A percentile compares a stretch with the other conserved stretches of the same genome.
Evolutionary conservation across 1,140 invertebrate species (phyloP).

Genomic region (Diprion similis): DNA sequence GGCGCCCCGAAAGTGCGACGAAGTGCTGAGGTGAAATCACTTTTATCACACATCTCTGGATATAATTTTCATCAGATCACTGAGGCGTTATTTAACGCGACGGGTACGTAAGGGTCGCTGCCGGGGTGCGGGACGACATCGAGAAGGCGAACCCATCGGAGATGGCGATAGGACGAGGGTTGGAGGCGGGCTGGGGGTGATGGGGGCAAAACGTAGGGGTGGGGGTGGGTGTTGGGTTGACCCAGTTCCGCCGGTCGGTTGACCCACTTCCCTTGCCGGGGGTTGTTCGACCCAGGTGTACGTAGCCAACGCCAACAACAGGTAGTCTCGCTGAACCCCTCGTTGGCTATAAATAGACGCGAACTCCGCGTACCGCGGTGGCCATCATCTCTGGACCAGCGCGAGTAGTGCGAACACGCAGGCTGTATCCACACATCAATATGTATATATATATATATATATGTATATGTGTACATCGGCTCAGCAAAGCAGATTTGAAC

Average conservation of each 20-base stretch:
- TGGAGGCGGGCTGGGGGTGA: too few species aligned
- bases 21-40: too few species aligned
- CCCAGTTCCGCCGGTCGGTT: neutral
- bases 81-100: neutral
- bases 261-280: slow-evolving; percentile 2
- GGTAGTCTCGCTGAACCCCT: slow-evolving; percentile 4
- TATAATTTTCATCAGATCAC: neutral
- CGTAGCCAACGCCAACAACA: neutral
- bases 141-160: neutral
- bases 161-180: neutral
- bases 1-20: too few species aligned
- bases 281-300: slow-evolving; percentile 1
- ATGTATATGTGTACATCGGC: neutral
- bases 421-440: neutral
- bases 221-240: neutral
- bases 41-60: neutral
- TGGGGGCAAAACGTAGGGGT: neutral
- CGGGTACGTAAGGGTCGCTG: neutral
- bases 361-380: neutral
- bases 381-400: neutral
- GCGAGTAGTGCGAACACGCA: neutral
- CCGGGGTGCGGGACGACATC: neutral
- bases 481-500: too few species aligned
- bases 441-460: neutral
- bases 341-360: neutral